A percentile compares a stretch with the other conserved stretches of the same genome.
These are phyloP conservation scores for Gulo gulo DNA, from an alignment of 2,113 vertebrate species.

Conservation along the genomic window DNA sequence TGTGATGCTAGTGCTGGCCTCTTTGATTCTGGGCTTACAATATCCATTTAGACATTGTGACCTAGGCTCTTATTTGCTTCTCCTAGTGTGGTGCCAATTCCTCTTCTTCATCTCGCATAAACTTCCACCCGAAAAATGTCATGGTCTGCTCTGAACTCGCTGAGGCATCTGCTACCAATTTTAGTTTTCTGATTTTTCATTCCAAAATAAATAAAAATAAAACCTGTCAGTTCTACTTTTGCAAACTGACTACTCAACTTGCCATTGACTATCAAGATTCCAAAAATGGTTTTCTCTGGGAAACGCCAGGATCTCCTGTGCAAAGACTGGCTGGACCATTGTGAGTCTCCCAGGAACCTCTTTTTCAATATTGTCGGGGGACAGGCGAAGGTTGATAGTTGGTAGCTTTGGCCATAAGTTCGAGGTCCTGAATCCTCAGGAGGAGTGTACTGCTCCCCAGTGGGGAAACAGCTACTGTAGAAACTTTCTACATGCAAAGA, in stretches of 20 bases:
- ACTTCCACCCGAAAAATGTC: neutral
- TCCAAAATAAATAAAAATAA: neutral
- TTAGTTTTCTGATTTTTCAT: neutral
- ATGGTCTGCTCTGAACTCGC: neutral
- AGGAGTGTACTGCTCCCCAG: neutral
- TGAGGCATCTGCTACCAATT: neutral
- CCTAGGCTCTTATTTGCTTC: neutral
- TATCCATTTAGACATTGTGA: neutral
- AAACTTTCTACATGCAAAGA: constrained; percentile 4
- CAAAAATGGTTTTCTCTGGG: neutral
- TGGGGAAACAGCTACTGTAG: neutral
- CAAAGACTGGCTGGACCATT: neutral
- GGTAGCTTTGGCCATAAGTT: neutral
- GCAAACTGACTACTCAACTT: neutral
- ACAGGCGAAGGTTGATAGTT: neutral
- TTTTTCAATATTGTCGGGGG: neutral
- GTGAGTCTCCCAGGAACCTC: neutral
- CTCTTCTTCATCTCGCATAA: neutral
- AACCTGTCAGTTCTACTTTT: neutral
- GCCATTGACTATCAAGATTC: neutral
- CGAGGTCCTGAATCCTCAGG: neutral
- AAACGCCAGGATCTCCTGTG: neutral
- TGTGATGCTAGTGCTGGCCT: neutral
- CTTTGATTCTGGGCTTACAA: neutral
- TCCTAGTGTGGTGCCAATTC: neutral